Evolutionary conservation across 2,888 invertebrate species (phyloP).

Genomic region (Automeris io): DNA sequence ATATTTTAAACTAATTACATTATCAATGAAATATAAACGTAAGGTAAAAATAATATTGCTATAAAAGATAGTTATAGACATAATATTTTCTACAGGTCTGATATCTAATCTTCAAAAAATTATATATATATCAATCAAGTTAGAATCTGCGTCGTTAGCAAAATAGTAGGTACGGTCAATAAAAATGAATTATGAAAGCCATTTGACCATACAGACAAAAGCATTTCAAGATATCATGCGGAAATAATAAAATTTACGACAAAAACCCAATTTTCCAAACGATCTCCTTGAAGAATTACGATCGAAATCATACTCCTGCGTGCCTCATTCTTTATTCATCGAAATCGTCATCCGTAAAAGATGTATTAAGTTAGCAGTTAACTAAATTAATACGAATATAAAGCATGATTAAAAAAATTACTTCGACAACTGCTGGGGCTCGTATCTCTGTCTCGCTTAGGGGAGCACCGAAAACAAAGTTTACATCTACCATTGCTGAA

Average conservation of each 20-base stretch:
- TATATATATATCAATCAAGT: no score
- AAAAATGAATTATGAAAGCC: no score
- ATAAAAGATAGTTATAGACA: no score
- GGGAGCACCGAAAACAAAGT: conserved; percentile 34
- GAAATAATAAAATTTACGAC: conserved; percentile 6
- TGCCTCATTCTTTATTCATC: conserved; percentile 69
- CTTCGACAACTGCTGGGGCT: conserved; percentile 39
- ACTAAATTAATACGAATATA: conserved; percentile 75
- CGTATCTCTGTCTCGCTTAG: neutral
- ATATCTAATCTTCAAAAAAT: no score
- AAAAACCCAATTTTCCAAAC: conserved; percentile 40
- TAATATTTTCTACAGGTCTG: no score
- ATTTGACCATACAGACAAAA: no score
- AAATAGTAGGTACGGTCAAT: no score
- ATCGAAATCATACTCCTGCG: conserved; percentile 27
- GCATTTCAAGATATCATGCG: neutral
- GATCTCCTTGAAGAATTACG: conserved; percentile 32
- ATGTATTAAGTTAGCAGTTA: conserved; percentile 64
- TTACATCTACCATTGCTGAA: conserved; percentile 12
- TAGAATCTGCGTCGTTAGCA: no score
- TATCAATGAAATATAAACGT: no score
- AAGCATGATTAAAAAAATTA: conserved; percentile 77
- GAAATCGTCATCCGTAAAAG: conserved; percentile 61
- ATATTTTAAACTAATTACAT: no score
- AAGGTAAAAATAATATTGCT: no score